Evolutionary conservation across 2,113 vertebrate genomes (phyloP), one percentile per base, ranked within the genome.

Genomic region (Clarias magur): DNA sequence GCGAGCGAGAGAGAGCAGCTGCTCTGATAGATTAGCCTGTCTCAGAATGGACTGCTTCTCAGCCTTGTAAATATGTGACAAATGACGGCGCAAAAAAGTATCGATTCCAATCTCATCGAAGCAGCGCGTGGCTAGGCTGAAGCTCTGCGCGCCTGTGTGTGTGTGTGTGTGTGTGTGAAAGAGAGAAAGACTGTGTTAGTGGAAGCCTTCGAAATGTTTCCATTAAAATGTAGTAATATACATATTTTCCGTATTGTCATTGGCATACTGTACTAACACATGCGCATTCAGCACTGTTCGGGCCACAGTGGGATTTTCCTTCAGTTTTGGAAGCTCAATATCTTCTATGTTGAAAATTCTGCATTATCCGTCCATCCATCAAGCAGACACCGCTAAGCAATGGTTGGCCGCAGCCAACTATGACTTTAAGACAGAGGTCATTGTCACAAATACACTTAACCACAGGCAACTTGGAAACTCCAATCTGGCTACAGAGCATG

Each of bases 31-130:
- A 98, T 97, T 95, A 96, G 93, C 95, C 95, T 95, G 95, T 95
- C 96, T 96, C 95, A 96, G 96, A 97, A 98, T 97, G 96, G 97
- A 98, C 97, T 97, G 96, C 96, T 97, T 97, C 97, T 97, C 96
- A 97, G 96, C 96, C 97, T 98, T 98, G 97, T 98, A 98, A 98
- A 98, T 96, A 97, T 96, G 96, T 98, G 98, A 98, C 97, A 98
- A 98, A 98, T 98, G 97, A 97, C 95, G 94, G 96, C 95, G 95
- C 95, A 96, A 95, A 96, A 63, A 97, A 96, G 96, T 98, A 98
- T 98, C 97, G 97, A 98, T 98, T 97, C 95, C 95, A 97, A 97
- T 97, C 96, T 97, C 96, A 95, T 94, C 95, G 96, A 96, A 96
- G 96, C 96, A 95, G 95, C 96, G 96, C 95, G 96, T 95, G 96